Conservation (phyloP, 2,113 vertebrate genomes). For the Tringa solitaria region DNA sequence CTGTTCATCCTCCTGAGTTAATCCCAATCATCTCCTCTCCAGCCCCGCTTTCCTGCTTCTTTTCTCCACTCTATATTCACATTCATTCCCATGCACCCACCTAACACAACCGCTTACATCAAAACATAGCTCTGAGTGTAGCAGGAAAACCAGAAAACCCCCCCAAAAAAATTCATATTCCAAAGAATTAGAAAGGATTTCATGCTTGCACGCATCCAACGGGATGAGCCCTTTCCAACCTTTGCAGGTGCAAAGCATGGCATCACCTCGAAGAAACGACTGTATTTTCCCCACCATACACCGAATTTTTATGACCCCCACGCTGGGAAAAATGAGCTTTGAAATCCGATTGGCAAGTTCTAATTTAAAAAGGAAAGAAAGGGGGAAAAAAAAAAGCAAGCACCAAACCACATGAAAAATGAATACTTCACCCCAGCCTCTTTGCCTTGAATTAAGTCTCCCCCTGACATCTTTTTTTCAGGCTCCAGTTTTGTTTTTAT, state of each 20-base stretch:
- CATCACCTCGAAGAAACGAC: rapidly evolving
- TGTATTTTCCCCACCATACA: rapidly evolving
- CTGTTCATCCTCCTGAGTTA: not conserved
- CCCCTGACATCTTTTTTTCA: slow-evolving; percentile 12
- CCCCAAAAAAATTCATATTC: not conserved
- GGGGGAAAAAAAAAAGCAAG: not conserved
- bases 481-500: slow-evolving; percentile 37
- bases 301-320: not conserved
- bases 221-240: not conserved
- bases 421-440: slow-evolving; percentile 14
- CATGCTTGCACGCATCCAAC: rapidly evolving
- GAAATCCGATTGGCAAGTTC: not conserved
- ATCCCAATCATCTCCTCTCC: not conserved
- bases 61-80: not conserved
- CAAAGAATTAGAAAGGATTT: not conserved
- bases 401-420: not conserved
- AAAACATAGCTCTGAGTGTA: rapidly evolving
- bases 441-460: slow-evolving; percentile 59
- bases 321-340: rapidly evolving
- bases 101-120: not conserved
- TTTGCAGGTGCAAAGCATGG: not conserved
- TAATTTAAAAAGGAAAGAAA: not conserved
- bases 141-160: rapidly evolving
- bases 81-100: not conserved
- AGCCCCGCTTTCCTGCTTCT: not conserved